A percentile compares a stretch with the other conserved stretches of the same genome.
Conservation (phyloP, 2,113 vertebrate genomes). For the Amphiprion percula region DNA sequence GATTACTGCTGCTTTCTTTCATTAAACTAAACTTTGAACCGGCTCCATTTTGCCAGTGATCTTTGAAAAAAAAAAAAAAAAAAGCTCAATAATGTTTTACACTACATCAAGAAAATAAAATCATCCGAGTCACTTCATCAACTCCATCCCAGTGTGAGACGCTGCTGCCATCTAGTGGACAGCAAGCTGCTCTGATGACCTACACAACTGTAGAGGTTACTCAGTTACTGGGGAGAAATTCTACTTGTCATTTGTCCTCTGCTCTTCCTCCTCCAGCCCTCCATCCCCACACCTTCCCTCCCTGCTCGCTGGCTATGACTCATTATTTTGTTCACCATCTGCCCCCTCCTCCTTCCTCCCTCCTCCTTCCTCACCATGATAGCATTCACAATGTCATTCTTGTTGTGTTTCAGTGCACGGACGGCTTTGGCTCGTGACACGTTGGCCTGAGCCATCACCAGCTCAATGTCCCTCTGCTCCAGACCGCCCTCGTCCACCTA, state of each 20-base stretch:
- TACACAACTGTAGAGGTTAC: constrained; percentile 27
- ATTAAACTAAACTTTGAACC: neutral
- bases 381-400: constrained; percentile 98
- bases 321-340: constrained; percentile 66
- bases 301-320: constrained; percentile 58
- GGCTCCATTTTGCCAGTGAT: neutral
- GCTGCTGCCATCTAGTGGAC: constrained; percentile 65
- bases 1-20: neutral
- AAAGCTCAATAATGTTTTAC: neutral
- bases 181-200: constrained; percentile 10
- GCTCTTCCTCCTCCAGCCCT: constrained; percentile 14
- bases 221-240: constrained; percentile 53
- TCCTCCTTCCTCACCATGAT: constrained; percentile 92
- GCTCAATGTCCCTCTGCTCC: constrained; percentile 94
- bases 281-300: neutral
- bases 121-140: constrained; percentile 23
- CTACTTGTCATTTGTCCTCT: constrained; percentile 53
- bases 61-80: neutral
- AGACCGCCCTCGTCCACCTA: constrained; percentile 94
- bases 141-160: neutral
- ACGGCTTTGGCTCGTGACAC: constrained; percentile 95
- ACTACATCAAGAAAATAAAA: neutral
- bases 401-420: constrained; percentile 94
- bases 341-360: constrained; percentile 26
- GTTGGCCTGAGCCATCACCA: constrained; percentile 98